Conservation (phyloP, 2,797 vertebrate species). For the Lacerta agilis region DNA sequence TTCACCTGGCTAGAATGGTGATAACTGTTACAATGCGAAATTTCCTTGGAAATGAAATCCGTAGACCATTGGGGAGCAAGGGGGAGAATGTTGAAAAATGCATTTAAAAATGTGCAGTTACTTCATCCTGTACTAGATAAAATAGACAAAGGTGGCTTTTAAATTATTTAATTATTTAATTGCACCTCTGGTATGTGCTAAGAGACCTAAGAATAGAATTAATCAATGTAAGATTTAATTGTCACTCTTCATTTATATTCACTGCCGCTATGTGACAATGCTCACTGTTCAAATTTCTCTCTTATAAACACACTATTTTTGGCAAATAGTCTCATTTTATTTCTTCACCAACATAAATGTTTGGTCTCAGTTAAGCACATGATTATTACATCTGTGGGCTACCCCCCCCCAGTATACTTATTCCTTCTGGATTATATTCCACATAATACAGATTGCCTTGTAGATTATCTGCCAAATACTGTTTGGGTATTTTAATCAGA, state of each 20-base stretch:
- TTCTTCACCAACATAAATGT: not conserved
- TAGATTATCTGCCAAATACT: not conserved
- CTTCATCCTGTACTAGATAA: not conserved
- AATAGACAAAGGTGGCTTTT: not conserved
- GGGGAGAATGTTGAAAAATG: not conserved
- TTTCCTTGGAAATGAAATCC: conserved; percentile 1
- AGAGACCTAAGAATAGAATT: not conserved
- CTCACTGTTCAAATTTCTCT: not conserved
- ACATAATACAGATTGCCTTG: not conserved
- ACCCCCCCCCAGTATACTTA: not conserved
- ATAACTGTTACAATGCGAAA: not conserved
- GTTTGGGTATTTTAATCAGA: not conserved
- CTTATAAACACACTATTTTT: not conserved
- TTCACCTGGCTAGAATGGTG: not conserved
- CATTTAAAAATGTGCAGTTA: conserved; percentile 1
- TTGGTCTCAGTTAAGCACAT: not conserved
- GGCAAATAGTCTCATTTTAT: not conserved
- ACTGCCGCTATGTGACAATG: not conserved
- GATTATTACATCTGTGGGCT: not conserved
- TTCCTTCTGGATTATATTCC: not conserved
- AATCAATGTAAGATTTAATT: conserved; percentile 14
- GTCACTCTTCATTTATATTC: conserved; percentile 11
- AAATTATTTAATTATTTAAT: not conserved
- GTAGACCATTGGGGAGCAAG: not conserved
- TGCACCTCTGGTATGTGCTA: not conserved